Evolutionary conservation across 2,888 invertebrate species (phyloP), one percentile per base, ranked within the genome.

Genomic region (Polyommatus iphigenia): DNA sequence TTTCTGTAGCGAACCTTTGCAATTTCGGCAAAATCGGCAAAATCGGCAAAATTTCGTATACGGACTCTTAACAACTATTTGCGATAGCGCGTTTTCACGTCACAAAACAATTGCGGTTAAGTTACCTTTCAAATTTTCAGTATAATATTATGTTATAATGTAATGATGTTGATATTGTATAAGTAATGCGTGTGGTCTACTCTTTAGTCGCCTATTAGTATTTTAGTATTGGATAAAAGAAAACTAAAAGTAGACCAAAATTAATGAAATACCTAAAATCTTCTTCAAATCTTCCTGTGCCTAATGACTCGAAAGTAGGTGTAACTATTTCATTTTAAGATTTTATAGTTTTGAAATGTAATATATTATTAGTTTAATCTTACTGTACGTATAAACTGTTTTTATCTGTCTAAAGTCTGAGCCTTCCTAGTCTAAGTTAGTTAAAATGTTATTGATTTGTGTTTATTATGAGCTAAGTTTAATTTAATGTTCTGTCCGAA

Each of bases 321-420:
- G 36, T 71, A 2, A 62, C 10, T 62, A n/a, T 54, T 57, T 59
- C 24, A 62, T 29, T 67, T 67, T 67, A 67, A 29, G 15, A 10
- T 67, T 24, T 13, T 62, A 5, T 72, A 41, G 41, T 72, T 72
- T 20, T n/a, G n/a, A 41, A 36, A n/a, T 72, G 72, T 72, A 72
- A 10, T 20, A 29, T 71, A 4, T 7, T 41, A 67, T 67, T 5
- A 67, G 67, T 67, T 67, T 29, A 67, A 67, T 8, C 2, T 24
- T 67, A 67, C n/a, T 71, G 71, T 71, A 20, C 18, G 4, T 71
- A 71, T 41, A 71, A 8, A 10, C 18, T 41, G n/a, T 71, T 4
- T 71, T 7, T 59, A 75, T 77, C 50, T 79, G 75, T 79, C 80
- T 80, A 79, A 81, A 81, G 81, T 81, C 81, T 81, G 81, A 81